Conservation (phyloP, 2,113 vertebrate species). For the Chaetops frenatus region DNA sequence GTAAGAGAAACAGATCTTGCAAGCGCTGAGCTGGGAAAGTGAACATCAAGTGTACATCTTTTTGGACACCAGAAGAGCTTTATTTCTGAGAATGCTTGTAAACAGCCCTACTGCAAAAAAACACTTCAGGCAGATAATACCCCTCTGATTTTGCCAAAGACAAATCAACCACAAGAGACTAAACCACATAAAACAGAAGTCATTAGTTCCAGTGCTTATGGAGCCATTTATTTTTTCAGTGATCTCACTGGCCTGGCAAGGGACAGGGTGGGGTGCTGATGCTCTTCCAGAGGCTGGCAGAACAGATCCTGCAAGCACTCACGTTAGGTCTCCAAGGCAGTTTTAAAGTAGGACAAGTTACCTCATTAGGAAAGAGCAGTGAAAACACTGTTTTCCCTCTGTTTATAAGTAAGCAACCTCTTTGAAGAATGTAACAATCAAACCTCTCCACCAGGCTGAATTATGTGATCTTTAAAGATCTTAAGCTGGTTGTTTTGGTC, state of each 20-base stretch:
- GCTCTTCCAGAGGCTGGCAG: not conserved
- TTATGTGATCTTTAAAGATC: not conserved
- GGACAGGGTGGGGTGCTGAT: not conserved
- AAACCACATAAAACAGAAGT: slow-evolving; percentile 51
- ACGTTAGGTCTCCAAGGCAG: not conserved
- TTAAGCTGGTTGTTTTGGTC: not conserved
- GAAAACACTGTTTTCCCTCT: not conserved
- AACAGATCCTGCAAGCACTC: not conserved
- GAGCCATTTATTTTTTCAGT: slow-evolving; percentile 36
- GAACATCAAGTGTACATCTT: not conserved
- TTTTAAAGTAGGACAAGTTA: not conserved
- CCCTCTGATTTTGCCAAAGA: not conserved
- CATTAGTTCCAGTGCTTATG: slow-evolving; percentile 16
- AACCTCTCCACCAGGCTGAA: not conserved
- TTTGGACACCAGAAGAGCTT: not conserved
- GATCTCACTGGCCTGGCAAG: slow-evolving; percentile 21
- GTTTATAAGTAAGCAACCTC: not conserved
- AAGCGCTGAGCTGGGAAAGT: not conserved
- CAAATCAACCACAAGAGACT: slow-evolving; percentile 26
- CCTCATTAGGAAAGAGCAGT: not conserved
- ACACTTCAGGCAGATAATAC: not conserved
- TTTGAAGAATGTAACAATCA: fast-evolving
- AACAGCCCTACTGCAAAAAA: not conserved
- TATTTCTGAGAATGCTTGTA: not conserved
- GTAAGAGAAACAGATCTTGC: not conserved